Evolutionary conservation across 2,113 vertebrate species (phyloP), one percentile per base, ranked within the genome.

Genomic region (Noctilio leporinus): DNA sequence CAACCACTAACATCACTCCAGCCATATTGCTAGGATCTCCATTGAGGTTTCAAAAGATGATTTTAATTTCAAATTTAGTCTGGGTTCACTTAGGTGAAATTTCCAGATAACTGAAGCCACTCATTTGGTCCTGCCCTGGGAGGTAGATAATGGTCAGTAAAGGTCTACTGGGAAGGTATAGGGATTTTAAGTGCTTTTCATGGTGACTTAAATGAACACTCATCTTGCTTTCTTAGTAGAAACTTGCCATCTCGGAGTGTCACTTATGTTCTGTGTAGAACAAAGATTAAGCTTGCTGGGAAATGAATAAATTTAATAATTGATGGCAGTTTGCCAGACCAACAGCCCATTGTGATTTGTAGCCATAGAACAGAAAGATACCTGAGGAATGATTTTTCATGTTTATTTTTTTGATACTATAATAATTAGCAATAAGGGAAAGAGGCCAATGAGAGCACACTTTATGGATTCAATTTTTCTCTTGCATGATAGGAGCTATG

Each of bases 281-380:
- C 84, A 96, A 96, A 95, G 87, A 96, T 55, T n/a, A 93, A 95
- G 45, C 72, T 96, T 96, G 62, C 72, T 95, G 38, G 89, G 96
- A 95, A 93, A 88, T 95, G 88, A 97, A 95, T 95, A 95, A 92
- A 96, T 96, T 94, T 88, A 95, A 92, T 93, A 95, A 95, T 72
- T 92, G 85, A 76, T 93, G 73, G 72, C 30, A 93, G 14, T 45
- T 87, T 95, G 84, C 92, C 94, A 96, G 83, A n/a, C 53, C 53
- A 75, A 55, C 67, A 90, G 20, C 62, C 59, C 26, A 15, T 80
- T 93, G 92, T 92, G 91, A 97, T 93, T 92, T 92, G 87, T 95
- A 95, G 76, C 87, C 95, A 69, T 24, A 88, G 59, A 90, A 69
- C 11, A 62, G 81, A 95, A 87, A 96, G 92, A 88, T 69, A 95